Evolutionary conservation across 2,113 vertebrate genomes (phyloP).

Genomic region (Sigmodon hispidus): DNA sequence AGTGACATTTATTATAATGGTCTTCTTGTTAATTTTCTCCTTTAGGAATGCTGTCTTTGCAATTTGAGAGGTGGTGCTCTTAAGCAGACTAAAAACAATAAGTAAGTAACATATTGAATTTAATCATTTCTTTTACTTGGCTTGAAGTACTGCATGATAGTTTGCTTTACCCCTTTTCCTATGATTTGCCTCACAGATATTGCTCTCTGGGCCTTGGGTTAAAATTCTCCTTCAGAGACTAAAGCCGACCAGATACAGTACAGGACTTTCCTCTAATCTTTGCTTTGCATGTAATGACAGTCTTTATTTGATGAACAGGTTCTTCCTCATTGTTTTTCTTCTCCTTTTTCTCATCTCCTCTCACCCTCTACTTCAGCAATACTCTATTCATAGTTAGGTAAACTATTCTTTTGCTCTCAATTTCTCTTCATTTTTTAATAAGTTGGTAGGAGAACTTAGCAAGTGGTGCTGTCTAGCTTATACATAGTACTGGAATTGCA

Average conservation of each 20-base stretch:
- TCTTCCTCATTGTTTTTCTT: not conserved
- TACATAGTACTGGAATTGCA: not conserved
- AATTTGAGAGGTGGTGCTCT: constrained; percentile 97
- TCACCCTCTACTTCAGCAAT: not conserved
- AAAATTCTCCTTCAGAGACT: not conserved
- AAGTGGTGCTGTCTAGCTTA: not conserved
- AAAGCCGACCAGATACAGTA: not conserved
- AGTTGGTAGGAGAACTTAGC: not conserved
- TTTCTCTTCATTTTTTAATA: not conserved
- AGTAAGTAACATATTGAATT: constrained; percentile 86
- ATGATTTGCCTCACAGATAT: not conserved
- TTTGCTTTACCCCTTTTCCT: not conserved
- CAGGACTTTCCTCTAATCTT: not conserved
- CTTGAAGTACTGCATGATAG: not conserved
- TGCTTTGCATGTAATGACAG: not conserved
- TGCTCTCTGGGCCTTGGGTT: not conserved
- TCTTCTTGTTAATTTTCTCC: constrained; percentile 28
- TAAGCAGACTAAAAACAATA: constrained; percentile 94
- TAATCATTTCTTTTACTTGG: not conserved
- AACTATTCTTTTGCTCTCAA: not conserved
- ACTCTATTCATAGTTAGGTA: not conserved
- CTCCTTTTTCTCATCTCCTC: not conserved
- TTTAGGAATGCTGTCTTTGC: constrained; percentile 97
- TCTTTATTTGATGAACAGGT: not conserved
- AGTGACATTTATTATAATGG: not conserved